These are phyloP conservation scores for Atta texana DNA, from an alignment of 1,140 invertebrate genomes.

Conservation along the genomic window DNA sequence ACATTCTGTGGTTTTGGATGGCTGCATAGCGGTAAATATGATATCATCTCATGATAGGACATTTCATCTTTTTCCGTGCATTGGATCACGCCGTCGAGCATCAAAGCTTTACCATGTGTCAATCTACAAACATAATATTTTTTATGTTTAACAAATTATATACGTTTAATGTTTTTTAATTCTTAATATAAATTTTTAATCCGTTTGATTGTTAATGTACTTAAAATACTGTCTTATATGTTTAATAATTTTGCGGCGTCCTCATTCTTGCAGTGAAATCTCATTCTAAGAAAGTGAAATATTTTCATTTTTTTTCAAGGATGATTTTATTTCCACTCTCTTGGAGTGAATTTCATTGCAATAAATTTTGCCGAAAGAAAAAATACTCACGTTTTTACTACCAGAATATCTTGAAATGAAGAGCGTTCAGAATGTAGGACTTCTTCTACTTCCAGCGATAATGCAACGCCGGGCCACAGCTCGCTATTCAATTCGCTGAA, in stretches of 20 bases:
- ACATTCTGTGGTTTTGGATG: constrained; percentile 97
- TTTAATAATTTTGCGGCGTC: neutral
- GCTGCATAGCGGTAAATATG: constrained; percentile 96
- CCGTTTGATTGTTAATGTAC: neutral
- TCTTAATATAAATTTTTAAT: neutral
- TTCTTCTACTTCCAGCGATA: constrained; percentile 95
- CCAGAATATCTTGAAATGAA: constrained; percentile 95
- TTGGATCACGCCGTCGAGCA: constrained; percentile 98
- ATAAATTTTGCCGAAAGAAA: neutral
- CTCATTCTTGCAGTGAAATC: too few species aligned
- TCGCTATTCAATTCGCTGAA: constrained; percentile 94
- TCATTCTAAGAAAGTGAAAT: too few species aligned
- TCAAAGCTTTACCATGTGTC: constrained; percentile 94
- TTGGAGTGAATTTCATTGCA: too few species aligned
- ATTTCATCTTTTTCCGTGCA: constrained; percentile 98
- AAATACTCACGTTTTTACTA: constrained; percentile 94
- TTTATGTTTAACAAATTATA: neutral
- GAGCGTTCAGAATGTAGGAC: constrained; percentile 94
- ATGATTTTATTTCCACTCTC: too few species aligned
- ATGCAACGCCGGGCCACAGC: constrained; percentile 96
- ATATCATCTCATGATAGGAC: constrained; percentile 99
- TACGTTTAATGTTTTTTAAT: neutral
- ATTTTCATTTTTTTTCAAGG: too few species aligned
- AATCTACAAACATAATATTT: constrained; percentile 86
- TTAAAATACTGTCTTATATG: neutral